Evolutionary conservation across 2,113 vertebrate species (phyloP).

Genomic region (Tympanuchus pallidicinctus): DNA sequence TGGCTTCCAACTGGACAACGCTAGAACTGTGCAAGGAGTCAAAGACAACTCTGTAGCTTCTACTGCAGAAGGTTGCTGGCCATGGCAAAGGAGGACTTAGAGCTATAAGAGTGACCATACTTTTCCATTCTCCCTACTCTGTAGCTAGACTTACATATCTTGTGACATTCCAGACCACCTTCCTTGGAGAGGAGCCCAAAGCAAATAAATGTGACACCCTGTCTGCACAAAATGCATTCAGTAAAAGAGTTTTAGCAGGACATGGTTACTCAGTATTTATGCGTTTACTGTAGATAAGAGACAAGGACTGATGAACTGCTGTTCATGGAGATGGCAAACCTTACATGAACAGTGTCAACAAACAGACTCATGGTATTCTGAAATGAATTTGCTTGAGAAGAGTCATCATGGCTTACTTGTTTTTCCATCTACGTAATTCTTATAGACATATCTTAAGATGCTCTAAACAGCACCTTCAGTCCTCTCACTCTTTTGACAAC

Average conservation of each 20-base stretch:
- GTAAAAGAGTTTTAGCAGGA: background rate
- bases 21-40: background rate
- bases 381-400: rapidly evolving
- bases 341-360: background rate
- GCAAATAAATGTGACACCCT: background rate
- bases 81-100: background rate
- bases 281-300: background rate
- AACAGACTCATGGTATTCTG: background rate
- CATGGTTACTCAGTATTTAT: background rate
- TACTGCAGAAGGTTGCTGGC: background rate
- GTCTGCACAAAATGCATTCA: background rate
- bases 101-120: background rate
- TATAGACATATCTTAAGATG: background rate
- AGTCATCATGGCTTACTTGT: background rate
- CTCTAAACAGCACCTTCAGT: background rate
- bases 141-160: background rate
- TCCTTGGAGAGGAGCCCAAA: background rate
- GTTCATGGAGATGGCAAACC: background rate
- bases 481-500: background rate
- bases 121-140: background rate
- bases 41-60: background rate
- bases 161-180: background rate
- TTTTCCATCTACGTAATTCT: background rate
- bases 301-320: background rate
- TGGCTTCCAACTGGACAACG: background rate